phyloP scores from a whole-genome alignment of 2,113 vertebrate genomes.

The Girardinichthys multiradiatus region DNA sequence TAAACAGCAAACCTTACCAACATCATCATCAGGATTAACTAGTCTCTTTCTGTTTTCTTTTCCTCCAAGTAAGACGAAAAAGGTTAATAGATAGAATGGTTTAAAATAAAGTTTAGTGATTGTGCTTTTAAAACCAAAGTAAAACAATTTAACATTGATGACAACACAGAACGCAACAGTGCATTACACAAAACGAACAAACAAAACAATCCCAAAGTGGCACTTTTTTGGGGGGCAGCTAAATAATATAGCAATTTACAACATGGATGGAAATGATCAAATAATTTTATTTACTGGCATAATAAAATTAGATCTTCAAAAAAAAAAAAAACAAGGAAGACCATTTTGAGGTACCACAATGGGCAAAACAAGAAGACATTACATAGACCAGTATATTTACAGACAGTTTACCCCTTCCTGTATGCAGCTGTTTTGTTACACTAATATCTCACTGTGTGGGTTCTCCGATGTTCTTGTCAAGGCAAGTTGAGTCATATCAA shows the following conservation, averaged over 20 bases:
- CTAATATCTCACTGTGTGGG: conserved; percentile 73
- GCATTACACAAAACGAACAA: conserved; percentile 90
- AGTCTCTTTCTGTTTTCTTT: conserved; percentile 86
- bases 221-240: conserved; percentile 90
- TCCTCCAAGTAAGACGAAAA: conserved; percentile 92
- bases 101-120: conserved; percentile 99
- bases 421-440: conserved; percentile 82
- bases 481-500: conserved; percentile 67
- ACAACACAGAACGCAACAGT: conserved; percentile 91
- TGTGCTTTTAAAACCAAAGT: conserved; percentile 99
- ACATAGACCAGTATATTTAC: conserved; percentile 91
- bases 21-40: conserved; percentile 84
- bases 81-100: conserved; percentile 99
- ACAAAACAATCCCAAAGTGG: conserved; percentile 90
- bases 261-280: conserved; percentile 84
- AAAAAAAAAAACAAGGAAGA: conserved; percentile 86
- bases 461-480: conserved; percentile 70
- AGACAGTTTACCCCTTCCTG: conserved; percentile 84
- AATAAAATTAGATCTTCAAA: conserved; percentile 82
- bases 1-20: conserved; percentile 74
- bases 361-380: conserved; percentile 85
- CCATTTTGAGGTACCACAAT: conserved; percentile 91
- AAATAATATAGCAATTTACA: conserved; percentile 92
- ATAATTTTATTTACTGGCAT: conserved; percentile 83
- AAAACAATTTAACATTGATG: conserved; percentile 83